Conservation (phyloP, 1,140 invertebrate genomes). For the Heterodera schachtii region DNA sequence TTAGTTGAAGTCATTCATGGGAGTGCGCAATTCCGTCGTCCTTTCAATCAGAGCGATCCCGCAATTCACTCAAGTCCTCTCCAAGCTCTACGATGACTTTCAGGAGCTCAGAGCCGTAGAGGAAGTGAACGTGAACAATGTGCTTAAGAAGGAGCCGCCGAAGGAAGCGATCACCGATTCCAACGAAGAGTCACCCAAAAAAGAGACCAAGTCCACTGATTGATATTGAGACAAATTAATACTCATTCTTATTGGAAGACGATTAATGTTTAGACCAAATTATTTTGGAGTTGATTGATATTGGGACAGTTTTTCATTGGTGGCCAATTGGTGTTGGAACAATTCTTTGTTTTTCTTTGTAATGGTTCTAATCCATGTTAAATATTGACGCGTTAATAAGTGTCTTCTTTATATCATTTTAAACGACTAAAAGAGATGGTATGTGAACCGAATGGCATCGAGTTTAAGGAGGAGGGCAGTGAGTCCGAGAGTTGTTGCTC, state of each 20-base stretch:
- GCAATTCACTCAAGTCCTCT: conserved; percentile 48
- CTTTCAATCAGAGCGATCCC: conserved; percentile 40
- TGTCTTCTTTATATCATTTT: too few species aligned
- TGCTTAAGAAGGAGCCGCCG: conserved; percentile 18
- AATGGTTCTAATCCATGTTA: neutral
- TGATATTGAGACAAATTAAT: neutral
- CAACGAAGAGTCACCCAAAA: conserved; percentile 15
- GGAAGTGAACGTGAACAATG: neutral
- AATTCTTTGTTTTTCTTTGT: neutral
- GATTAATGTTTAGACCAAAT: too few species aligned
- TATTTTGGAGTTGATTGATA: too few species aligned
- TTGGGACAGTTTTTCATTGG: neutral
- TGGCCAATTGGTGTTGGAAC: neutral
- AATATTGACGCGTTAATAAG: too few species aligned
- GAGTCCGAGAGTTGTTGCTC: conserved; percentile 6
- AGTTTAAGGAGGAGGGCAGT: conserved; percentile 21
- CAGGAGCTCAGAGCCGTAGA: conserved; percentile 18
- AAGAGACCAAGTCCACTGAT: neutral
- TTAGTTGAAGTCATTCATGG: conserved; percentile 39
- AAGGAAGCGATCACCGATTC: conserved; percentile 7
- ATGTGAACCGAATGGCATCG: conserved; percentile 32
- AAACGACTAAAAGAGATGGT: conserved; percentile 24
- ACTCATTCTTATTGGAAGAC: neutral
- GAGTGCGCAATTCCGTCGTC: conserved; percentile 43
- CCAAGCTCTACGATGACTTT: conserved; percentile 38